Base-by-base conservation (phyloP, 1,140 invertebrate genomes). In the Lanistes nyassanus region DNA sequence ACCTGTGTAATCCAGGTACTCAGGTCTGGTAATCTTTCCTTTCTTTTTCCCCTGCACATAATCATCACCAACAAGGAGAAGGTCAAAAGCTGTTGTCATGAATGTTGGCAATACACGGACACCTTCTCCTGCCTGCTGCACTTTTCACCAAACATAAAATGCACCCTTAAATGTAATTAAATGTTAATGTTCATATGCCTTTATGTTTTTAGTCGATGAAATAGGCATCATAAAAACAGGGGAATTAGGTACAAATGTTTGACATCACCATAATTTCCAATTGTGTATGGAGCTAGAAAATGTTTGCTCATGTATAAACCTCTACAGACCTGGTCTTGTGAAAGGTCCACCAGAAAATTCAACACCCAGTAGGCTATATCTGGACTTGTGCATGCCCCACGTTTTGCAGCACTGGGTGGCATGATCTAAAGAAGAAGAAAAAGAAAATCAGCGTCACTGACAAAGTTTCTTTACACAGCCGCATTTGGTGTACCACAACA, bases 1-100 rank as follows among this genome's bases (percentile, higher is more conserved):
- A 55, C 83, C 80, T 36, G 74, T 73, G 53, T 84, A 81, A 71
- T 88, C 85, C n/a, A 88, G 74, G 64, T 76, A 81, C 9, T 85
- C 83, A 66, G 81, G 78, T 39, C 77, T 76, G 6, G 79, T 47
- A 1, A 81, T 39, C 34, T 79, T 71, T 23, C 66, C 69, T 51
- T 79, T 80, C 75, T 77, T 81, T 68, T 78, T 73, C 11, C 74
- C 76, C 76, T 83, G 55, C 7, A 60, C 36, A 36, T 42, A 53
- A 23, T 23, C 51, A 42, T 67, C 65, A 68, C 36, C 42, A 47
- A 16, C 9, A 47, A n/a, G 1, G 42, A 6, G 9, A 47, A 42
- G 19, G 19, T 47, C 42, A 47, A 47, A 9, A 47, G 2, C 42
- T 47, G 42, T 47, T 47, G 19, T 47, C 42, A 47, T 16, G n/a